A percentile compares a stretch with the other conserved stretches of the same genome.
Evolutionary conservation across 2,113 vertebrate species (phyloP).

Genomic region (Dendropsophus ebraccatus): DNA sequence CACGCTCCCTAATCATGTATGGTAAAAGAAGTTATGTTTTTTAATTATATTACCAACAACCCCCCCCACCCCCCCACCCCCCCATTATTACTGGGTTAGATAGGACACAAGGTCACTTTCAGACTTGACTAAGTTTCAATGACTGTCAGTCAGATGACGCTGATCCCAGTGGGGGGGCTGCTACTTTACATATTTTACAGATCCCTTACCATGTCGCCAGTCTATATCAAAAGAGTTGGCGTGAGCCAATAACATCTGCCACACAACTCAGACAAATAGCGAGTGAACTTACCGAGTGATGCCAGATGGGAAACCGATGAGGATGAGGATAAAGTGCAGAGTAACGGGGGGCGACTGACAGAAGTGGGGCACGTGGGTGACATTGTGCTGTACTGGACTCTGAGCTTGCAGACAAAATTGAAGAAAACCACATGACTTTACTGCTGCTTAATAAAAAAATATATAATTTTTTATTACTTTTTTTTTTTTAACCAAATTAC

Average conservation of each 20-base stretch:
- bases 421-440: too few species aligned
- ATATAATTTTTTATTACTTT: too few species aligned
- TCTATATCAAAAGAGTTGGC: not conserved
- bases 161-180: not conserved
- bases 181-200: slow-evolving; percentile 3
- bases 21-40: not conserved
- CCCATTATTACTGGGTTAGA: not conserved
- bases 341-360: not conserved
- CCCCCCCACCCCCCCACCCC: not conserved
- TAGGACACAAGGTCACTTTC: not conserved
- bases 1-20: too few species aligned
- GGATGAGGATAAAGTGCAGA: not conserved
- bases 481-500: too few species aligned
- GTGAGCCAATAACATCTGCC: not conserved
- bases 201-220: too few species aligned
- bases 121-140: not conserved
- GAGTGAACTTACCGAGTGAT: not conserved
- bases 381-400: too few species aligned
- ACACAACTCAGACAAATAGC: not conserved
- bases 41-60: not conserved
- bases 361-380: not conserved
- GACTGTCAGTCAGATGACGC: not conserved
- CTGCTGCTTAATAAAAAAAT: too few species aligned
- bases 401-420: too few species aligned
- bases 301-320: not conserved